phyloP scores from a whole-genome alignment of 2,888 invertebrate genomes.

The Tiliacea citrago region DNA sequence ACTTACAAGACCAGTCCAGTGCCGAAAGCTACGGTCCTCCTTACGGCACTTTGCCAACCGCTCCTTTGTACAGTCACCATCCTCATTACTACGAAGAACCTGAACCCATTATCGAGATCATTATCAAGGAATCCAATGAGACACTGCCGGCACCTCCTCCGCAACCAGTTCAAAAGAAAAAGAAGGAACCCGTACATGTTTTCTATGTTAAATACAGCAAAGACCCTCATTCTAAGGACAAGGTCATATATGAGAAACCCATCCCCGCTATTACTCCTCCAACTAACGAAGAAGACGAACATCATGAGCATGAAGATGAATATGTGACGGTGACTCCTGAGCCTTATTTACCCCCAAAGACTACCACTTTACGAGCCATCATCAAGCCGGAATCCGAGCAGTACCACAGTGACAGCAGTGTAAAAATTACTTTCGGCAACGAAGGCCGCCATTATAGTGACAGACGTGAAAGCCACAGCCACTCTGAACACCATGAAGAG shows the following conservation, averaged over 20 bases:
- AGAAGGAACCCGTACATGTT: constrained; percentile 96
- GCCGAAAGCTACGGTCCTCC: constrained; percentile 87
- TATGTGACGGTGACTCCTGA: constrained; percentile 90
- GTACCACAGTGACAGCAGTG: constrained; percentile 95
- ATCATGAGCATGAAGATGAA: constrained; percentile 87
- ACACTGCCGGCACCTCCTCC: constrained; percentile 92
- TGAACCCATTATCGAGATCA: constrained; percentile 97
- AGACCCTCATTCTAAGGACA: constrained; percentile 93
- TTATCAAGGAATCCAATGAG: constrained; percentile 97
- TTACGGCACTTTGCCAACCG: constrained; percentile 84
- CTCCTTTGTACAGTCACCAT: constrained; percentile 87
- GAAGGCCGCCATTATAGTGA: constrained; percentile 89
- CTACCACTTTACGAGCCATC: constrained; percentile 95
- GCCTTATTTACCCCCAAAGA: constrained; percentile 90
- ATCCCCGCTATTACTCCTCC: constrained; percentile 94
- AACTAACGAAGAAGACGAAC: constrained; percentile 91
- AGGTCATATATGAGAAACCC: constrained; percentile 95
- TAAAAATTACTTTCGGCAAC: constrained; percentile 95
- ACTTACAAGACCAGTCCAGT: constrained; percentile 83
- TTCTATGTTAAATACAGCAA: constrained; percentile 98
- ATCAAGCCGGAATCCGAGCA: constrained; percentile 96
- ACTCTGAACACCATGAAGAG: constrained; percentile 90
- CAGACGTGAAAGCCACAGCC: constrained; percentile 78
- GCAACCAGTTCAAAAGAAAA: constrained; percentile 87
- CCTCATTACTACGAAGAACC: constrained; percentile 93